These are phyloP conservation scores for Philopedon plagiatum DNA, from an alignment of 2,888 invertebrate genomes.

Conservation along the genomic window DNA sequence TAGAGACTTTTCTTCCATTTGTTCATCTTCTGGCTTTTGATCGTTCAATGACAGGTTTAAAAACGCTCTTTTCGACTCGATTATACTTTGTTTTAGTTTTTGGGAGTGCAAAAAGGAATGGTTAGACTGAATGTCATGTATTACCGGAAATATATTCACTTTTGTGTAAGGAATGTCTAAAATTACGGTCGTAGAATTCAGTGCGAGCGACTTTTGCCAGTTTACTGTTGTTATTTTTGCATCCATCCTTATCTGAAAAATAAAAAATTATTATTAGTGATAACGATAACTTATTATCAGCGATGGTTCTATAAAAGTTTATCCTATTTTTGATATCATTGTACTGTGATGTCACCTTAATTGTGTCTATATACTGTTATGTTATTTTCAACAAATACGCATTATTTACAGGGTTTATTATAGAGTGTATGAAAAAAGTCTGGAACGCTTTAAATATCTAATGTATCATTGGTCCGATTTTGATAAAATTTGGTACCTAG, in stretches of 20 bases:
- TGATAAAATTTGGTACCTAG: no score
- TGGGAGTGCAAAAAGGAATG: constrained; percentile 42
- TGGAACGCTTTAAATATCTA: no score
- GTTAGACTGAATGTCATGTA: constrained; percentile 30
- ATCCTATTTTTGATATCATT: constrained; percentile 5
- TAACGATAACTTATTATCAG: constrained; percentile 29
- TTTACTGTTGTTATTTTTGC: constrained; percentile 42
- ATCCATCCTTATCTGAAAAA: constrained; percentile 47
- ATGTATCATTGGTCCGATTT: no score
- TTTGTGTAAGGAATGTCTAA: constrained; percentile 41
- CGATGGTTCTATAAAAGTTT: constrained; percentile 7
- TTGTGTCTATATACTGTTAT: not conserved
- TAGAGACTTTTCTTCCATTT: constrained; percentile 52
- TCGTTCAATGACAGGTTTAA: constrained; percentile 54
- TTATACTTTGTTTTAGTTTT: constrained; percentile 54
- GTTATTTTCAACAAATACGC: not conserved
- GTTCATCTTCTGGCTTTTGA: constrained; percentile 46
- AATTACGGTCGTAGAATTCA: constrained; percentile 37
- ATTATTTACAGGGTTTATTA: not conserved
- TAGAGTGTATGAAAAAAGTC: not conserved
- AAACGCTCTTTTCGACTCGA: constrained; percentile 61
- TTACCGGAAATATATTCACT: constrained; percentile 39
- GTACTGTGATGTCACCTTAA: constrained; percentile 4
- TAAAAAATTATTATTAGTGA: constrained; percentile 33
- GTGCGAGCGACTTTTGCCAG: constrained; percentile 39